Evolutionary conservation across 2,888 invertebrate species (phyloP).

Genomic region (Metacarcinus magister): DNA sequence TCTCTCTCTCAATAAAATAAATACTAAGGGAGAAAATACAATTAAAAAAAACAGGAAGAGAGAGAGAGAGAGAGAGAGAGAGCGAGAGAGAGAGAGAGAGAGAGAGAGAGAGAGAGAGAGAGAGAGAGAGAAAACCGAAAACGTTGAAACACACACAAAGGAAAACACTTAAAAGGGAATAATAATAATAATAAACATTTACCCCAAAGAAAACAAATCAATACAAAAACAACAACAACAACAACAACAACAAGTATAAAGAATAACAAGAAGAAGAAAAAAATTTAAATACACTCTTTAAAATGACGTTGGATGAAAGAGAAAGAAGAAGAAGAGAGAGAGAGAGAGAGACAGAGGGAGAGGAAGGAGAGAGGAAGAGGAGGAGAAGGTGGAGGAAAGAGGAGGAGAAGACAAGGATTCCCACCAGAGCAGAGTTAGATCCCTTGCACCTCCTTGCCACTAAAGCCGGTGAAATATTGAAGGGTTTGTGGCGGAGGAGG

Average conservation of each 20-base stretch:
- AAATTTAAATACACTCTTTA: no score
- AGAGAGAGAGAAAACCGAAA: neutral
- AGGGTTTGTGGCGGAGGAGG: neutral
- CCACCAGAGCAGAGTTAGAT: neutral
- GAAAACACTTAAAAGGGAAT: no score
- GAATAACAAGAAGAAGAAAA: no score
- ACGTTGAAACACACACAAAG: neutral
- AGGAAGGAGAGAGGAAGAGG: constrained; percentile 12
- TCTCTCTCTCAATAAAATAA: no score
- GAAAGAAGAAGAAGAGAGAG: neutral
- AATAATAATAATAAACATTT: no score
- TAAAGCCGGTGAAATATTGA: constrained; percentile 21
- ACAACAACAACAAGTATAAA: neutral
- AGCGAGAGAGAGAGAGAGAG: no score
- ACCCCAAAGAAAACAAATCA: no score
- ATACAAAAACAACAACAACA: neutral
- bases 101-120: neutral
- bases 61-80: neutral
- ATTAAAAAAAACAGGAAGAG: neutral
- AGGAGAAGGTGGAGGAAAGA: constrained; percentile 34
- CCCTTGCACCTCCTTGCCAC: neutral
- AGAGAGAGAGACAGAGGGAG: neutral
- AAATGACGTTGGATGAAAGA: no score
- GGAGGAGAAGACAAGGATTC: constrained; percentile 18
- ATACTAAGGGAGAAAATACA: neutral